Base-by-base conservation (phyloP, 1,140 invertebrate species). In the fruit fly (Drosophila melanogaster) region DNA sequence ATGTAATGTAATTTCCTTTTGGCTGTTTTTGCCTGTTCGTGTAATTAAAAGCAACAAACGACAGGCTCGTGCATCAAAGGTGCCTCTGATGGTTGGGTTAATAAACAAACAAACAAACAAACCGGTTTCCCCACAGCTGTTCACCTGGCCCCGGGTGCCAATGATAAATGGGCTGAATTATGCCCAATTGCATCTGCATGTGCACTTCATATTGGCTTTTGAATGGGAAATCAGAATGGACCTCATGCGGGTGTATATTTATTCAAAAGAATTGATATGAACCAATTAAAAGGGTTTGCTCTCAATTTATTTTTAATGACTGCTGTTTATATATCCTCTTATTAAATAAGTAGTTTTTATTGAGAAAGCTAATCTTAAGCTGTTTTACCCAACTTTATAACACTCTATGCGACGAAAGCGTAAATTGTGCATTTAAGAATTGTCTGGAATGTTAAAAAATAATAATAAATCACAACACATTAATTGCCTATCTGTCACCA, bases 41-140 rank as follows among this genome's bases (percentile, higher is more conserved):
- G 83, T 79, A 86, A 86, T 86, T 86, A 86, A 87, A 86, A 83
- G 60, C 70, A 50, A 54, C 71, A 86, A 87, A 77, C 80, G 83
- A 86, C 83, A 76, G 70, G 47, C 76, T 46, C 75, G 66, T 79
- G 50, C 72, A 86, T 62, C 81, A 69, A 56, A 64, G 55, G 60
- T 51, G 71, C 10, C 53, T 43, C 41, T 57, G 50, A 55, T 67
- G 50, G 43, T 74, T 56, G 85, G 81, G 78, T 86, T 76, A 78
- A 87, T 76, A 86, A 86, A 86, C 70, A 86, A 71, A 81, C 38
- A 81, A 61, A 73, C 57, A 81, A 76, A 79, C 41, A 81, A 61
- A 46, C 43, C 51, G 54, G 35, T 57, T 46, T 54, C 17, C 60
- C 37, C 59, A 38, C 58, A 58, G 51, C 41, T 51, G 30, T 65